These are phyloP conservation scores for Odontocerum albicorne DNA, from an alignment of 2,888 invertebrate genomes.

Conservation along the genomic window DNA sequence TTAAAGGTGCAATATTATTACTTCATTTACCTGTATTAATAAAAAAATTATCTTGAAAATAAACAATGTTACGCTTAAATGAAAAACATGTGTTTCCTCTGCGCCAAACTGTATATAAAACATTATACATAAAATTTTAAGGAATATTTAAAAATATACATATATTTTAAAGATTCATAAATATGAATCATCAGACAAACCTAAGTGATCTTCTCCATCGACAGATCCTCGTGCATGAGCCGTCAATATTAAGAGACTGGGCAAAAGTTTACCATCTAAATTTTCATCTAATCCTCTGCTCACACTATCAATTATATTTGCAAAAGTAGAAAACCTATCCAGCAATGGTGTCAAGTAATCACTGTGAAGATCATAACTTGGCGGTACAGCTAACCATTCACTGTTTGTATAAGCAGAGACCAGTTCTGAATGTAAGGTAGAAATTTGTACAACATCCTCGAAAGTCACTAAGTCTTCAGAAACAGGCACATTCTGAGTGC, in stretches of 20 bases:
- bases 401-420: constrained; percentile 59
- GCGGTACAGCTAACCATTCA: constrained; percentile 60
- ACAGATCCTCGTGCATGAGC: constrained; percentile 55
- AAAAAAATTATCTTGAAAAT: too few relatives aligned
- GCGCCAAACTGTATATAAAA: too few relatives aligned
- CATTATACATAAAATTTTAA: too few relatives aligned
- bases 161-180: constrained; percentile 8
- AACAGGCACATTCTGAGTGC: too few relatives aligned
- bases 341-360: constrained; percentile 57
- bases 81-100: too few relatives aligned
- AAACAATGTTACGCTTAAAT: too few relatives aligned
- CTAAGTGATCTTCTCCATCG: constrained; percentile 42
- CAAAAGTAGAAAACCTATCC: constrained; percentile 63
- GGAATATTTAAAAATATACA: too few relatives aligned
- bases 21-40: too few relatives aligned
- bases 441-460: constrained; percentile 62
- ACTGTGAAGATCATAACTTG: constrained; percentile 42
- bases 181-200: constrained; percentile 19
- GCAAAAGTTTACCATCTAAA: constrained; percentile 56
- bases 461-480: constrained; percentile 46
- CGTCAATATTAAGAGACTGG: constrained; percentile 61
- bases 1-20: too few relatives aligned
- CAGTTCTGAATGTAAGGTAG: constrained; percentile 62
- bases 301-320: constrained; percentile 54
- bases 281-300: constrained; percentile 56